Conservation (phyloP, 2,113 vertebrate species). For the Ginglymostoma cirratum region DNA sequence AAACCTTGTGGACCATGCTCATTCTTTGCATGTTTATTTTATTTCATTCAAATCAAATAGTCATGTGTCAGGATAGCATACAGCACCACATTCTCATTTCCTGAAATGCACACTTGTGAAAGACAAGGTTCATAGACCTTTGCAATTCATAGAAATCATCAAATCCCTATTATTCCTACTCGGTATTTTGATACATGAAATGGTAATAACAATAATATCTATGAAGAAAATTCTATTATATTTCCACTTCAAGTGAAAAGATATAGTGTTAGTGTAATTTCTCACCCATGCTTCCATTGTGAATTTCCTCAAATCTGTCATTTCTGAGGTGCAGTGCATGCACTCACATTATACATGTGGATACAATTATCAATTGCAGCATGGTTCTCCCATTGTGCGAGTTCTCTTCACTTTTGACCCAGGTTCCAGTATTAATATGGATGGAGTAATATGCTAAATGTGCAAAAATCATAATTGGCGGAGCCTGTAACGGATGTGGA, state of each 20-base stretch:
- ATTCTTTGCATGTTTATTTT: neutral
- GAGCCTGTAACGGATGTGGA: neutral
- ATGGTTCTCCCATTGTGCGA: neutral
- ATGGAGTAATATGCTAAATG: neutral
- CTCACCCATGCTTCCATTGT: neutral
- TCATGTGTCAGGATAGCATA: neutral
- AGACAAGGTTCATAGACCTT: neutral
- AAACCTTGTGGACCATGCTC: neutral
- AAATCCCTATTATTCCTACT: neutral
- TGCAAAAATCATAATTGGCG: neutral
- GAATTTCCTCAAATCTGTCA: neutral
- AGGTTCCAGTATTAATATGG: neutral
- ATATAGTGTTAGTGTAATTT: neutral
- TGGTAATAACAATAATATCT: neutral
- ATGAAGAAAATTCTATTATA: neutral
- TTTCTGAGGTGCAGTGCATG: neutral
- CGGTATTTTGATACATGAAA: neutral
- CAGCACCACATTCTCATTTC: neutral
- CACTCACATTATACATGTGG: neutral
- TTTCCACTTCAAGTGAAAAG: neutral
- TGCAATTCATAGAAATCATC: no score
- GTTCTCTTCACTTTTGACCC: neutral
- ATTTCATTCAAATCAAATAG: neutral
- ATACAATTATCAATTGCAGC: neutral
- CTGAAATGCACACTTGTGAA: neutral